These are phyloP conservation scores for Palythoa heliodiscus DNA, from an alignment of 92 coral and sea anemone species.

Conservation along the genomic window DNA sequence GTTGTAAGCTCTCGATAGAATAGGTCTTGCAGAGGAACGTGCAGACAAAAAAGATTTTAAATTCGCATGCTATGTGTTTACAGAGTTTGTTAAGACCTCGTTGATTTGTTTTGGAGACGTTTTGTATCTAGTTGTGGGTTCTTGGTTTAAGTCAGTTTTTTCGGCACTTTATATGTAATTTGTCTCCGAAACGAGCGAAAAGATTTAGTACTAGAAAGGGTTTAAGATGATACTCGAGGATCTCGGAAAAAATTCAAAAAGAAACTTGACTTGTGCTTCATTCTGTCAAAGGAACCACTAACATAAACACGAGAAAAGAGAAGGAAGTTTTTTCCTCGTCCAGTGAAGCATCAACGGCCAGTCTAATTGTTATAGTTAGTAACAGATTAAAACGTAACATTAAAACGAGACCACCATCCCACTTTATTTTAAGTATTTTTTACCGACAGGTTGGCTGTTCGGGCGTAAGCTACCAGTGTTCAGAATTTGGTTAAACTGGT, in stretches of 20 bases:
- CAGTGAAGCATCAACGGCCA: background rate
- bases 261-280: background rate
- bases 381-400: too few relatives aligned
- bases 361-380: background rate
- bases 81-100: background rate
- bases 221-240: background rate
- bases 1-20: slow-evolving; percentile 2
- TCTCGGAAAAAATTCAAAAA: background rate
- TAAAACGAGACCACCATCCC: too few relatives aligned
- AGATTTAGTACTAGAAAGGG: background rate
- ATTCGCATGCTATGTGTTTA: background rate
- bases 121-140: background rate
- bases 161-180: background rate
- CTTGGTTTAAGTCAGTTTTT: background rate
- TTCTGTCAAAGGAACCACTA: background rate
- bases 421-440: too few relatives aligned
- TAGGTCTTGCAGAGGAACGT: slow-evolving; percentile 35
- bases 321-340: background rate
- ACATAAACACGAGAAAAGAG: background rate
- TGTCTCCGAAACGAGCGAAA: background rate
- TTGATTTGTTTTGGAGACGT: background rate
- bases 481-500: too few relatives aligned
- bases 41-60: slow-evolving; percentile 11
- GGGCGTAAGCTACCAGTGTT: too few relatives aligned
- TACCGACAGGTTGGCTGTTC: too few relatives aligned